phyloP scores from a whole-genome alignment of 2,797 vertebrate genomes.

The Myiothlypis chrysogaster region DNA sequence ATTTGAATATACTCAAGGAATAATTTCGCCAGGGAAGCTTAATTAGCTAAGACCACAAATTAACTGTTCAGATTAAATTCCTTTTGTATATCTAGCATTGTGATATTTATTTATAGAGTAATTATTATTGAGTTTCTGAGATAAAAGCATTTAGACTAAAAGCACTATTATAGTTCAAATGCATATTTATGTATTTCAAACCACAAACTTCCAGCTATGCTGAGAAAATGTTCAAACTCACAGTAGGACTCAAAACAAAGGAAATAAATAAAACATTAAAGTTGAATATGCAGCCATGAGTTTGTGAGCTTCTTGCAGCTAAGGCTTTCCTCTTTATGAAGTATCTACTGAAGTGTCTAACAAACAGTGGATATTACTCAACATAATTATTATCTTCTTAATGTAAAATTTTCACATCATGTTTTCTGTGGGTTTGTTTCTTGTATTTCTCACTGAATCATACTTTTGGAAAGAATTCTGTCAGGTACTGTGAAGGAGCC shows the following conservation, averaged over 20 bases:
- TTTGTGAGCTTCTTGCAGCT: neutral
- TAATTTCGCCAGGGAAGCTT: constrained; percentile 50
- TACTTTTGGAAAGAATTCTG: neutral
- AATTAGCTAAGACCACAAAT: constrained; percentile 68
- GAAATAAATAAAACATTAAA: constrained; percentile 45
- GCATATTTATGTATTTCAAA: neutral
- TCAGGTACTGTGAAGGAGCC: neutral
- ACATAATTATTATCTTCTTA: neutral
- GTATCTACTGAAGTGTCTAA: neutral
- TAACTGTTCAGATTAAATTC: constrained; percentile 68
- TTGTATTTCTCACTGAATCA: neutral
- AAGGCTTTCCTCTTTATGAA: neutral
- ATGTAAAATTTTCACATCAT: neutral
- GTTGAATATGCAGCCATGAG: neutral
- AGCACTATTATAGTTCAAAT: neutral
- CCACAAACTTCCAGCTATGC: neutral
- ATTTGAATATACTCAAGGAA: constrained; percentile 47
- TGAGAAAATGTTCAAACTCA: neutral
- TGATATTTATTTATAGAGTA: constrained; percentile 67
- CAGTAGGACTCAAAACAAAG: constrained; percentile 18
- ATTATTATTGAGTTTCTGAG: constrained; percentile 61
- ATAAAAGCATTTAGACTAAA: constrained; percentile 61
- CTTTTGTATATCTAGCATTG: constrained; percentile 52
- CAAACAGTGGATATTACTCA: neutral
- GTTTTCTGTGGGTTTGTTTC: neutral